Base-by-base conservation (phyloP, 2,888 invertebrate species). In the Cephus pulcher region DNA sequence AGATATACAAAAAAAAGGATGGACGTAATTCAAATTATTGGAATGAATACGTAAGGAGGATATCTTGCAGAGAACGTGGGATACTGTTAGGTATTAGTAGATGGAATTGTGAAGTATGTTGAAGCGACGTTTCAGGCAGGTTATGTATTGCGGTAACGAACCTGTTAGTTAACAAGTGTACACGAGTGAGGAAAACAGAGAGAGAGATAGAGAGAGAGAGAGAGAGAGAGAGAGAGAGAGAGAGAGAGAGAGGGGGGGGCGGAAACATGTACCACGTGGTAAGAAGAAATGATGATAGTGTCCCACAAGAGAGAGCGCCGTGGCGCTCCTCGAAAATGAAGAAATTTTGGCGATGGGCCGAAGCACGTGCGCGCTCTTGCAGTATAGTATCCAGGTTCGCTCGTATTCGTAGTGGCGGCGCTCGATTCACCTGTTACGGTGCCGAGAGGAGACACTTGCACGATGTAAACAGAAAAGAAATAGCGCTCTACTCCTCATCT, bases 371-470 rank as follows among this genome's bases (percentile, higher is more conserved):
- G 12, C 70, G 70, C 6, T 70, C 30, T 30, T 33, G 33, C 33
- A 30, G 30, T 30, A 70, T 33, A 70, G 70, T 33, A 33, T 9
- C 30, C 70, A 40, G 70, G 70, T 33, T 70, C 70, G 70, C 12
- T 70, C 70, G 33, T 33, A 30, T 33, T 70, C 70, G 70, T 70
- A 56, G 75, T 80, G 75, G 74, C 71, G 32, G 35, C 34, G 40
- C 23, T 76, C 73, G 77, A 74, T 73, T 80, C 76, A 76, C 76
- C 78, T 80, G 77, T 79, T 80, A 78, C 69, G 75, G 73, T 73
- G 76, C 75, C 33, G 33, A 75, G 12, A 76, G 75, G 75, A 80
- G 76, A 71, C 74, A 78, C 32, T 70, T 70, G 32, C 32, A 32
- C 12, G 70, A 70, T 70, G 70, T 70, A 70, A 70, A 70, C 70